Evolutionary conservation across 2,113 vertebrate species (phyloP).

Genomic region (Tachuris rubrigastra): DNA sequence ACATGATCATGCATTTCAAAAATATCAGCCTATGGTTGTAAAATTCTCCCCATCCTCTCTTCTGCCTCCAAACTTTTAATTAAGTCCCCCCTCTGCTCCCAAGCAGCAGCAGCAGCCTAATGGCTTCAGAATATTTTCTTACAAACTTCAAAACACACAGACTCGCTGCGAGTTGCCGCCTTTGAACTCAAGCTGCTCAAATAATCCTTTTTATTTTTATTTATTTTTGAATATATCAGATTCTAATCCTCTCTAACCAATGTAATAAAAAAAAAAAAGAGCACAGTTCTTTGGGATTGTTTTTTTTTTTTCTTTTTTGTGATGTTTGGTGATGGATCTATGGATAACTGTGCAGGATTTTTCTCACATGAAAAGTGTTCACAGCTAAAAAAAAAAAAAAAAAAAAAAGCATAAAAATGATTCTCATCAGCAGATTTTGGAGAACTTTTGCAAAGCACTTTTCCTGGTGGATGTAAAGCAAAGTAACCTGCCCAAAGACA

Average conservation of each 20-base stretch:
- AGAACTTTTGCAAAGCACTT: neutral
- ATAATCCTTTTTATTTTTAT: neutral
- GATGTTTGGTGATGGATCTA: neutral
- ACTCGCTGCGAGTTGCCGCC: neutral
- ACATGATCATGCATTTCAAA: neutral
- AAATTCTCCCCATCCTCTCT: neutral
- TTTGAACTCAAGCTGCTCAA: neutral
- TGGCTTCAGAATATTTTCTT: neutral
- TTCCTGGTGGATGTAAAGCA: neutral
- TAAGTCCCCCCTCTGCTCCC: neutral
- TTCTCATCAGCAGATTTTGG: constrained; percentile 9
- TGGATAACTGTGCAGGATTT: neutral
- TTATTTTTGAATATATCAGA: constrained; percentile 7
- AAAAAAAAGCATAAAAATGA: neutral
- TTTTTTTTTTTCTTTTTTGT: neutral
- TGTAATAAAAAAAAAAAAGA: neutral
- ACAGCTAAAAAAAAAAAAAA: neutral
- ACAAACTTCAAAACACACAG: neutral
- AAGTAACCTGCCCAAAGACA: neutral
- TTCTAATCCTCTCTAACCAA: neutral
- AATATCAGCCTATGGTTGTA: neutral
- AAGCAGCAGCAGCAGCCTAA: neutral
- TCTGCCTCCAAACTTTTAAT: neutral
- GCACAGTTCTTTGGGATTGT: neutral
- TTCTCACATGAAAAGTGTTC: neutral